Evolutionary conservation across 2,888 invertebrate species (phyloP).

Genomic region (Lithophane leautieri): DNA sequence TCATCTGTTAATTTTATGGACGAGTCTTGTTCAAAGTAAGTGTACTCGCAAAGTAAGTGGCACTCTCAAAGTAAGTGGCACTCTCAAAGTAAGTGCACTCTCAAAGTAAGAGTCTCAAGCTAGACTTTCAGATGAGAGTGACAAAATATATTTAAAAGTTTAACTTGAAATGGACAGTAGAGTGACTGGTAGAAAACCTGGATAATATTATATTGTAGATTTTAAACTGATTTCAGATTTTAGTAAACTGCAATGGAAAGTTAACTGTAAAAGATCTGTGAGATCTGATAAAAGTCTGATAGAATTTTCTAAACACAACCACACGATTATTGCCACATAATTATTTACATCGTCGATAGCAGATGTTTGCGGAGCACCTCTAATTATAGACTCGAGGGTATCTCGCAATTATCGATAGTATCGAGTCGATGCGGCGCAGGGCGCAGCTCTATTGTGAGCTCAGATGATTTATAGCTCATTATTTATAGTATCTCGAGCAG

Average conservation of each 20-base stretch:
- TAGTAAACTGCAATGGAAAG: conserved; percentile 3
- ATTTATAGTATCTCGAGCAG: conserved; percentile 36
- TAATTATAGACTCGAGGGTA: conserved; percentile 63
- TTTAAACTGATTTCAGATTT: neutral
- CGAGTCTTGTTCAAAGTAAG: neutral
- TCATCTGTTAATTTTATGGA: conserved; percentile 26
- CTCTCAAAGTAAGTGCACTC: neutral
- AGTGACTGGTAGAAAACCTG: neutral
- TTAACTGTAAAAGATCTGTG: neutral
- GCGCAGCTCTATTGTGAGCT: conserved; percentile 64
- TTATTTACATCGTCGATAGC: conserved; percentile 50
- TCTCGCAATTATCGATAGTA: conserved; percentile 71
- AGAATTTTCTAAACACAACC: conserved; percentile 20
- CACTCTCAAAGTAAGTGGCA: neutral
- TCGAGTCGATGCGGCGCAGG: conserved; percentile 58
- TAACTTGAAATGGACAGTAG: neutral
- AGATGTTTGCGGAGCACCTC: conserved; percentile 59
- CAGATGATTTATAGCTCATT: conserved; percentile 63
- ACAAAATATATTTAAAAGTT: neutral
- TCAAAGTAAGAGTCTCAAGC: neutral
- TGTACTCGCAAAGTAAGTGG: neutral
- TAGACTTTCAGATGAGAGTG: too few species aligned
- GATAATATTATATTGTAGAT: neutral
- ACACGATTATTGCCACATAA: conserved; percentile 32
- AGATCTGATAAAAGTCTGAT: conserved; percentile 14